These are phyloP conservation scores for Sinocyclocheilus anophthalmus DNA, from an alignment of 2,113 vertebrate genomes.

Conservation along the genomic window DNA sequence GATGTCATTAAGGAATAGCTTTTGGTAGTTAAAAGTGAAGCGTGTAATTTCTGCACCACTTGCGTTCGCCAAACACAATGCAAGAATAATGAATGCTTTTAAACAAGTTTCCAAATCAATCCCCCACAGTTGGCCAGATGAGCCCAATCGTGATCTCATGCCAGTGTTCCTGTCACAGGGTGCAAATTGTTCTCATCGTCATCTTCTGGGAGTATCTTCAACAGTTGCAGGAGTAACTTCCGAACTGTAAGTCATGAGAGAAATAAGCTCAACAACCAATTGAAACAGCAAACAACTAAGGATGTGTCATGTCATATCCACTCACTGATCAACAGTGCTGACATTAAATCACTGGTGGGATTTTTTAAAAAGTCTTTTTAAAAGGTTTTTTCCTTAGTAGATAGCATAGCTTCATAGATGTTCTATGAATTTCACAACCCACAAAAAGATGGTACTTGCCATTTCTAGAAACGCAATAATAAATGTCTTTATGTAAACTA, in stretches of 20 bases:
- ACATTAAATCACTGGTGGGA: no score
- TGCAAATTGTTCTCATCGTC: no score
- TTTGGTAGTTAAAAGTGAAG: neutral
- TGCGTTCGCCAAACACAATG: neutral
- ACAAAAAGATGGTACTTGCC: neutral
- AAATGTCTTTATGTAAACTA: slow-evolving; percentile 27
- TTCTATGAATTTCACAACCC: neutral
- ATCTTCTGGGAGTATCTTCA: no score
- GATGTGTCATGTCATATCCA: neutral
- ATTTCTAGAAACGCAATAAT: neutral
- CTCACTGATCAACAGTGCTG: neutral
- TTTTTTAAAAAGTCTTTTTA: neutral
- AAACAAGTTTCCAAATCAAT: neutral
- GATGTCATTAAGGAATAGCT: neutral
- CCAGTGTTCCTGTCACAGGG: no score
- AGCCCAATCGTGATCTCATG: neutral
- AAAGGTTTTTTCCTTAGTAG: neutral
- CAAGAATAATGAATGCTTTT: neutral
- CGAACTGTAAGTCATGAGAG: neutral
- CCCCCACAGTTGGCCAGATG: neutral
- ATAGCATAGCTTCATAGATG: neutral
- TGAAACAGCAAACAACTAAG: neutral
- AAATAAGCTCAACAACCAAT: neutral
- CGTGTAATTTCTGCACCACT: neutral
- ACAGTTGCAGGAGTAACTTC: no score